Conservation (phyloP, 2,888 invertebrate species). For the Drosophila quinaria region DNA sequence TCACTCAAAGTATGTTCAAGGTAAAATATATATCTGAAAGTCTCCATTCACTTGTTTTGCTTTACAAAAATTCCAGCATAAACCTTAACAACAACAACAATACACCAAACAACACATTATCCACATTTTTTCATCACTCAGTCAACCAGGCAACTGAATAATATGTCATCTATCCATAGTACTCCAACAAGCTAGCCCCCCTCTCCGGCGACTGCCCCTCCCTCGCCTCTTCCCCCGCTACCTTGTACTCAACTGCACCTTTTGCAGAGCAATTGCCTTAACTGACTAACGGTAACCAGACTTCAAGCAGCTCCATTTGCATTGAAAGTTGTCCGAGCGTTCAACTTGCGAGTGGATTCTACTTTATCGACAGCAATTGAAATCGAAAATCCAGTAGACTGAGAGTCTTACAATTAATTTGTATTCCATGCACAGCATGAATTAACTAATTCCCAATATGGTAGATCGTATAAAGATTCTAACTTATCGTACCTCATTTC, state of each 20-base stretch:
- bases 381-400: slow-evolving; percentile 48
- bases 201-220: not conserved
- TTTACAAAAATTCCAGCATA: slow-evolving; percentile 38
- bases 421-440: slow-evolving; percentile 23
- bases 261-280: slow-evolving; percentile 11
- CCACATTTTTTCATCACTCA: slow-evolving; percentile 61
- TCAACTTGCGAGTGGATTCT: slow-evolving; percentile 24
- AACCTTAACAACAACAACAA: slow-evolving; percentile 30
- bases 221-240: not conserved
- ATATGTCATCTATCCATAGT: slow-evolving; percentile 10
- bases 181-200: not conserved
- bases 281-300: slow-evolving; percentile 52
- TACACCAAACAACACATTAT: slow-evolving; percentile 33
- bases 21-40: slow-evolving; percentile 12
- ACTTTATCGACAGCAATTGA: slow-evolving; percentile 35
- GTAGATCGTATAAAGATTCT: too few relatives aligned
- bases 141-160: slow-evolving; percentile 33
- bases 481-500: not conserved
- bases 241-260: not conserved
- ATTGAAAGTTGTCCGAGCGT: slow-evolving; percentile 68
- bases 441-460: slow-evolving; percentile 4
- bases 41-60: slow-evolving; percentile 46
- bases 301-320: slow-evolving; percentile 60
- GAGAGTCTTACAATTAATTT: slow-evolving; percentile 22
- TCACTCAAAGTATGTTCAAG: slow-evolving; percentile 27